A percentile compares a stretch with the other conserved stretches of the same genome.
phyloP scores from a whole-genome alignment of 1,140 invertebrate species.

The Conus betulinus region DNA sequence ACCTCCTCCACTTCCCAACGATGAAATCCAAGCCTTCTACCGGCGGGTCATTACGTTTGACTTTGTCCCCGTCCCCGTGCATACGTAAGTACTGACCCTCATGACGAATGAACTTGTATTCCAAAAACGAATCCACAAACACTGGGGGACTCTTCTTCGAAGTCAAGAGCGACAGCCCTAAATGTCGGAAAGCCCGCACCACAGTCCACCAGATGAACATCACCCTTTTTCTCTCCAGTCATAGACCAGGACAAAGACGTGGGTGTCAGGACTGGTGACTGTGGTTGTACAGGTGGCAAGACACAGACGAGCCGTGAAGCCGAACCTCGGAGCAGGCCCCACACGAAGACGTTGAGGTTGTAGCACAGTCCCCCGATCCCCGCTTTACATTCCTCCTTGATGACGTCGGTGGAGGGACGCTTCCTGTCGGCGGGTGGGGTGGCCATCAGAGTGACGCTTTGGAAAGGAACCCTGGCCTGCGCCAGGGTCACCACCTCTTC shows the following conservation, averaged over 20 bases:
- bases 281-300: slow-evolving; percentile 42
- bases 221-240: slow-evolving; percentile 43
- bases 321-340: slow-evolving; percentile 41
- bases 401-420: slow-evolving; percentile 37
- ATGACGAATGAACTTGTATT: slow-evolving; percentile 49
- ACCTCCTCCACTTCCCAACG: slow-evolving; percentile 44
- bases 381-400: slow-evolving; percentile 38
- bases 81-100: slow-evolving; percentile 51
- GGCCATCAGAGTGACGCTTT: slow-evolving; percentile 44
- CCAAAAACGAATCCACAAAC: slow-evolving; percentile 45
- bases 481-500: slow-evolving; percentile 36
- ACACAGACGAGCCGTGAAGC: slow-evolving; percentile 32
- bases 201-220: slow-evolving; percentile 45
- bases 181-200: slow-evolving; percentile 50
- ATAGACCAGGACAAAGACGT: slow-evolving; percentile 42
- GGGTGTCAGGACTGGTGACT: slow-evolving; percentile 43
- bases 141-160: slow-evolving; percentile 45
- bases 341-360: slow-evolving; percentile 45
- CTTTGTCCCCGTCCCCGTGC: slow-evolving; percentile 39
- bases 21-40: slow-evolving; percentile 39
- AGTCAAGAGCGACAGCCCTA: slow-evolving; percentile 41
- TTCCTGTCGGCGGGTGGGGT: slow-evolving; percentile 26
- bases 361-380: slow-evolving; percentile 50
- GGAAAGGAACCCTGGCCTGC: slow-evolving; percentile 43
- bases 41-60: slow-evolving; percentile 3